Evolutionary conservation across 2,113 vertebrate species (phyloP).

Genomic region (Microcebus murinus): DNA sequence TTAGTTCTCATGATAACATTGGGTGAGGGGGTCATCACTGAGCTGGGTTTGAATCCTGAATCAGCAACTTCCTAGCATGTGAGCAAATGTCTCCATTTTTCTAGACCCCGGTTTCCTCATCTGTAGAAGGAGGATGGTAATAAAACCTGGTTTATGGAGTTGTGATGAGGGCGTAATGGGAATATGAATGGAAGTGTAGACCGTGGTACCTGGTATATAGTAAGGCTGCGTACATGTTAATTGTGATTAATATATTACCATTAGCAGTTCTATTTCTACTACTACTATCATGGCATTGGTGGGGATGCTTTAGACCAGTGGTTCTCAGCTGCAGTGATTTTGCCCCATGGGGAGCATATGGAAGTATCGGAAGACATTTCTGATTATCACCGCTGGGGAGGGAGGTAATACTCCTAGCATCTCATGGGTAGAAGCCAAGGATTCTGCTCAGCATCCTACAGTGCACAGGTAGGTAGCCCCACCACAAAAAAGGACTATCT

Average conservation of each 20-base stretch:
- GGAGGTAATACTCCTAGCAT: not conserved
- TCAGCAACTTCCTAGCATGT: not conserved
- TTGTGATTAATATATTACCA: rapidly evolving
- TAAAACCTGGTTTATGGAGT: not conserved
- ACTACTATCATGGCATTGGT: rapidly evolving
- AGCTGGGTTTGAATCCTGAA: not conserved
- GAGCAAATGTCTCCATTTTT: not conserved
- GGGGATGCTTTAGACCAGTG: not conserved
- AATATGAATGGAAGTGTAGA: not conserved
- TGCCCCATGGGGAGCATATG: not conserved
- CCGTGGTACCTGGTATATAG: not conserved
- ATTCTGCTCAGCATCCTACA: not conserved
- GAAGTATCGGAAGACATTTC: not conserved
- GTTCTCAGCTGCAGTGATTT: not conserved
- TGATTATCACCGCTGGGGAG: not conserved
- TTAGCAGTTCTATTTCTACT: rapidly evolving
- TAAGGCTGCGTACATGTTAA: not conserved
- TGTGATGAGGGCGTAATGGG: rapidly evolving
- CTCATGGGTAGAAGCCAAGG: not conserved
- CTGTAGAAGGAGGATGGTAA: not conserved
- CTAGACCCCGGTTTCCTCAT: not conserved
- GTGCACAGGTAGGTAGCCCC: too few relatives aligned
- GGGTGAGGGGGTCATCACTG: not conserved
- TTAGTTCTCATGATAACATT: not conserved
- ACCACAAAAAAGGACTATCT: not conserved